A percentile compares a stretch with the other conserved stretches of the same genome.
Conservation (phyloP, 2,113 vertebrate genomes). For the Tenebrosternarchus preto region DNA sequence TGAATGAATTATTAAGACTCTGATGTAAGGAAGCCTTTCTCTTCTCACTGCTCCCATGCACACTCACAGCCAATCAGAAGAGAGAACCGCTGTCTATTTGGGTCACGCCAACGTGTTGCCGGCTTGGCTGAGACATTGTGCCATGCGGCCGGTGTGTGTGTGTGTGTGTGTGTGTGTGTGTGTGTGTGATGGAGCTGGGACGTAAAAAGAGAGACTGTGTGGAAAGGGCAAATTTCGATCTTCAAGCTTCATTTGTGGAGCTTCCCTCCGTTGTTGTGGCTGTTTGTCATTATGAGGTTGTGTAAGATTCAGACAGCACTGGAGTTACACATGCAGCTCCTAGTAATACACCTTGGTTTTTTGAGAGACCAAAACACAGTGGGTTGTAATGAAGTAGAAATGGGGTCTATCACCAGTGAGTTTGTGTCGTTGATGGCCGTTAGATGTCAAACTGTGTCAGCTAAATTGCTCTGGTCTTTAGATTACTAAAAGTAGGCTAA, state of each 20-base stretch:
- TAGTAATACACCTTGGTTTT: not conserved
- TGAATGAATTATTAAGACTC: conserved; percentile 58
- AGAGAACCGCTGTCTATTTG: conserved; percentile 50
- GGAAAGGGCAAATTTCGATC: conserved; percentile 18
- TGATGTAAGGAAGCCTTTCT: conserved; percentile 49
- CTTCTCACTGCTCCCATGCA: conserved; percentile 39
- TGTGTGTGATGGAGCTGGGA: conserved; percentile 29
- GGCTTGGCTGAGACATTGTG: conserved; percentile 44
- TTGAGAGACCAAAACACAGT: not conserved
- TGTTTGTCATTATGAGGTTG: not conserved
- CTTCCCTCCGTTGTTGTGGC: not conserved
- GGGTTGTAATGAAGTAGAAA: conserved; percentile 10
- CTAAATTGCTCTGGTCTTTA: not conserved
- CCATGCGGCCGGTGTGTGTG: conserved; percentile 10
- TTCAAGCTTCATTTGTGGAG: conserved; percentile 18
- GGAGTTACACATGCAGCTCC: not conserved
- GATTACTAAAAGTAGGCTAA: not conserved
- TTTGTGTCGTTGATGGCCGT: not conserved
- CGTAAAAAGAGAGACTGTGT: conserved; percentile 25
- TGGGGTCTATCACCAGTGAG: not conserved
- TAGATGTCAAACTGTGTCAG: conserved; percentile 2
- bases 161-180: conserved; percentile 17
- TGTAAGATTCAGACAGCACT: not conserved
- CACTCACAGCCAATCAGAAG: conserved; percentile 49
- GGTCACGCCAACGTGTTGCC: conserved; percentile 52